Conservation (phyloP, 1,140 invertebrate genomes). For the Paralvinella palmiformis region DNA sequence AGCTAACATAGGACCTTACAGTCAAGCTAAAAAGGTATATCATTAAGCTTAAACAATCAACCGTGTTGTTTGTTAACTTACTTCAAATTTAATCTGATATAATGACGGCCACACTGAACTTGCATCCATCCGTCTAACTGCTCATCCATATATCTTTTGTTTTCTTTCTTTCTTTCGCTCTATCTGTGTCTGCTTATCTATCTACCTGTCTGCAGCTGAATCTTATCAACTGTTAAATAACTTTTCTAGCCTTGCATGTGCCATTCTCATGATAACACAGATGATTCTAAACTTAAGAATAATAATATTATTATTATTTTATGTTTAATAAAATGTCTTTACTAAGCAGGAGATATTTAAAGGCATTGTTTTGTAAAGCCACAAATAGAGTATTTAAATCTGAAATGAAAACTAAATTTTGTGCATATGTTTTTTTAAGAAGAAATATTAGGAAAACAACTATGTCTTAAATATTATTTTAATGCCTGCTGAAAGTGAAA, state of each 20-base stretch:
- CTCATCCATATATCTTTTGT: not conserved
- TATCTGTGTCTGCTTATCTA: no score
- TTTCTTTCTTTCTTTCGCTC: not conserved
- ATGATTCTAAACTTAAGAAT: no score
- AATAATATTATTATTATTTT: no score
- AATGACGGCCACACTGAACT: not conserved
- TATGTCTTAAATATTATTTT: not conserved
- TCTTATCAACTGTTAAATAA: no score
- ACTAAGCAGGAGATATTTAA: no score
- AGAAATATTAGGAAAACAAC: not conserved
- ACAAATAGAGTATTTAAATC: no score
- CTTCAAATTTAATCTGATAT: not conserved
- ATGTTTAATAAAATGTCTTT: no score
- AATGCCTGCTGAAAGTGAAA: not conserved
- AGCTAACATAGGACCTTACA: slow-evolving; percentile 91
- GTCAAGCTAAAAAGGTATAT: slow-evolving; percentile 65
- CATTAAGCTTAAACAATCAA: not conserved
- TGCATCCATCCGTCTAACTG: no score
- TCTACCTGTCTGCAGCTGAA: no score
- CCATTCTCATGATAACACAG: no score
- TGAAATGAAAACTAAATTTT: not conserved
- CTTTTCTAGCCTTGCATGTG: no score
- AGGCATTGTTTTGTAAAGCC: no score
- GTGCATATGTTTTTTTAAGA: not conserved
- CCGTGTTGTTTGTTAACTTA: not conserved